These are phyloP conservation scores for Aphaenogaster floridana DNA, from an alignment of 1,140 invertebrate species.

Conservation along the genomic window DNA sequence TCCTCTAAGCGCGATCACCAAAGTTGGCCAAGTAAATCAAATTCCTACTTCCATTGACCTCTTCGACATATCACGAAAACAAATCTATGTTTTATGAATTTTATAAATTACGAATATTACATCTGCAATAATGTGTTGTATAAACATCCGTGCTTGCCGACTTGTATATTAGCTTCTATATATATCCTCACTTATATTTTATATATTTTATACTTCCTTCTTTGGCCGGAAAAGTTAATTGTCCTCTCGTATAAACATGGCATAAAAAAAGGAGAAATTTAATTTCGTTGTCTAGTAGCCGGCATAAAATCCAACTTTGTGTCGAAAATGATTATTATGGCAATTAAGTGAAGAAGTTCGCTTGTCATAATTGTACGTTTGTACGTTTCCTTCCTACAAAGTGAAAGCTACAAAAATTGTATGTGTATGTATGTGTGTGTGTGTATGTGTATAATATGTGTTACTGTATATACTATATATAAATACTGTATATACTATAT, in stretches of 20 bases:
- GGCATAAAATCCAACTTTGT: slow-evolving; percentile 11
- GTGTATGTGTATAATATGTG: too few species aligned
- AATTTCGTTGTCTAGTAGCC: neutral
- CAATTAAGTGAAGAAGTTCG: slow-evolving; percentile 48
- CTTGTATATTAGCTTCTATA: neutral
- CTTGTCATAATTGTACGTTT: slow-evolving; percentile 44
- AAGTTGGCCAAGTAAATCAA: slow-evolving; percentile 54
- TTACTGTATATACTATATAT: too few species aligned
- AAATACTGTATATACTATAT: too few species aligned
- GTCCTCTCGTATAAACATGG: neutral
- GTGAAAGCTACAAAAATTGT: slow-evolving; percentile 52
- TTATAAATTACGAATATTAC: neutral
- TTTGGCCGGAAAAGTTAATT: slow-evolving; percentile 7
- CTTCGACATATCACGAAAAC: neutral
- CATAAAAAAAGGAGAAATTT: slow-evolving; percentile 20
- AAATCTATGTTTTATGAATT: neutral
- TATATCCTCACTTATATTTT: neutral
- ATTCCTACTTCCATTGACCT: slow-evolving; percentile 17
- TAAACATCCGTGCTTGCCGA: too few species aligned
- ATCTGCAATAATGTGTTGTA: too few species aligned
- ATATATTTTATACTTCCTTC: neutral
- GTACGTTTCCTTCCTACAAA: slow-evolving; percentile 4
- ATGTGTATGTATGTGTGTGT: neutral
- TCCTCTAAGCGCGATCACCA: slow-evolving; percentile 25
- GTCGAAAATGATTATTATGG: slow-evolving; percentile 10